These are phyloP conservation scores for Eulimnadia texana DNA, from an alignment of 1,140 invertebrate genomes.

Conservation along the genomic window DNA sequence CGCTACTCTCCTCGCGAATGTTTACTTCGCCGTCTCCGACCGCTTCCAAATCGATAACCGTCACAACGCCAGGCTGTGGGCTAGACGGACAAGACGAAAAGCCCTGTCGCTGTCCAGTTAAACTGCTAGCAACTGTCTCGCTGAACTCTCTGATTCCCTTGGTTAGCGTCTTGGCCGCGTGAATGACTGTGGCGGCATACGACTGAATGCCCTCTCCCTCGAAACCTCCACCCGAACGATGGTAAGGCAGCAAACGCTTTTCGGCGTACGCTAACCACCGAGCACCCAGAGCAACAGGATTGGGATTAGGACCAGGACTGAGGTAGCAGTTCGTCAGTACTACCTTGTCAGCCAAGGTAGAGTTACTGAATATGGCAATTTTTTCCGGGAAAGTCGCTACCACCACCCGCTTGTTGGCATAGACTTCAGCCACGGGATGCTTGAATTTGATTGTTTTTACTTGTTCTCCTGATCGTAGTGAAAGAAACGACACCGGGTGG, in stretches of 20 bases:
- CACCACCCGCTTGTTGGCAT: conserved; percentile 64
- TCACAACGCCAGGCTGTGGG: conserved; percentile 39
- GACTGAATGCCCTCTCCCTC: conserved; percentile 56
- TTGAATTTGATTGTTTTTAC: conserved; percentile 87
- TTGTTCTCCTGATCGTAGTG: conserved; percentile 73
- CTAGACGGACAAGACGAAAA: conserved; percentile 1
- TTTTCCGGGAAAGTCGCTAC: conserved; percentile 77
- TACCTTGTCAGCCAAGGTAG: conserved; percentile 67
- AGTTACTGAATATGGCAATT: conserved; percentile 79
- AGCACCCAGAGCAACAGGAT: conserved; percentile 73
- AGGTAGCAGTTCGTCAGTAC: conserved; percentile 80
- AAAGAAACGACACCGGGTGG: conserved; percentile 76
- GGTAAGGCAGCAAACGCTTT: conserved; percentile 59
- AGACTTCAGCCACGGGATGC: conserved; percentile 69
- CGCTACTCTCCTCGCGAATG: conserved; percentile 36
- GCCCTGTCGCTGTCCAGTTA: conserved; percentile 46
- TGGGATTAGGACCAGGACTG: conserved; percentile 64
- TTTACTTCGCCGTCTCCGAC: conserved; percentile 23
- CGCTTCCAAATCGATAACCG: conserved; percentile 37
- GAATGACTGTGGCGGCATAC: conserved; percentile 87
- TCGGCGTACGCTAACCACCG: conserved; percentile 61
- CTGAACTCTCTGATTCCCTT: conserved; percentile 73
- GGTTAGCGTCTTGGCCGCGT: conserved; percentile 81
- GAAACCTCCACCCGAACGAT: conserved; percentile 70
- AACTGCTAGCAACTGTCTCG: conserved; percentile 81